Percentiles rank a stretch among this genome's conserved stretches.
Evolutionary conservation across 2,113 vertebrate species (phyloP).

Genomic region (Sinocyclocheilus anshuiensis): DNA sequence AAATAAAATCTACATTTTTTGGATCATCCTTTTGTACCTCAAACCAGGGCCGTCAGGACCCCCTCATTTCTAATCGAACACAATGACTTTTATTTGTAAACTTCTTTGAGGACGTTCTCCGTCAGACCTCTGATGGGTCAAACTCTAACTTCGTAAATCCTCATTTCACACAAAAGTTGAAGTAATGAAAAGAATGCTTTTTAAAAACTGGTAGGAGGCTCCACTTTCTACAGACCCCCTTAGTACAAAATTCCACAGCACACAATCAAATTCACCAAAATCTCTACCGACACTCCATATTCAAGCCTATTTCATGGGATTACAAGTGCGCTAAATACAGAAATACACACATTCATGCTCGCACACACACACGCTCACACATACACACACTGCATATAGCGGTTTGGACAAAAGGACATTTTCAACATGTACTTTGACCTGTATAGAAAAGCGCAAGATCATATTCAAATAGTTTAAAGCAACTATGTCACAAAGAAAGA

Average conservation of each 20-base stretch:
- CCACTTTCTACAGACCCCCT: conserved; percentile 70
- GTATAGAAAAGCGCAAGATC: conserved; percentile 63
- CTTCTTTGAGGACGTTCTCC: not conserved
- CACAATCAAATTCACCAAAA: conserved; percentile 78
- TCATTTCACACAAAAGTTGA: conserved; percentile 44
- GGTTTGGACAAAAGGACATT: conserved; percentile 67
- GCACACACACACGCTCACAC: conserved; percentile 54
- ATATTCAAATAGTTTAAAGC: conserved; percentile 69
- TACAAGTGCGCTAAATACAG: conserved; percentile 79
- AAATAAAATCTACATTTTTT: conserved; percentile 35
- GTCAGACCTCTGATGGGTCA: not conserved
- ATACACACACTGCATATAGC: conserved; percentile 59
- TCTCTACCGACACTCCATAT: conserved; percentile 78
- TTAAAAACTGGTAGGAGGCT: conserved; percentile 70
- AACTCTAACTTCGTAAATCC: conserved; percentile 26
- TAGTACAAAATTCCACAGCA: conserved; percentile 78
- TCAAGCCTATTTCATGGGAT: conserved; percentile 81
- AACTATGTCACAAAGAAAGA: conserved; percentile 70
- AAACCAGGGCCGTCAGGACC: not conserved
- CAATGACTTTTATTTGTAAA: conserved; percentile 32
- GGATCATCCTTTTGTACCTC: conserved; percentile 22
- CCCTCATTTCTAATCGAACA: not conserved
- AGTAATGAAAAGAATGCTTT: conserved; percentile 64
- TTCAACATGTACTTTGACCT: conserved; percentile 68
- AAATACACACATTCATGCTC: conserved; percentile 64